Base-by-base conservation (phyloP, 2,888 invertebrate species). In the Standfussiana lucernea region DNA sequence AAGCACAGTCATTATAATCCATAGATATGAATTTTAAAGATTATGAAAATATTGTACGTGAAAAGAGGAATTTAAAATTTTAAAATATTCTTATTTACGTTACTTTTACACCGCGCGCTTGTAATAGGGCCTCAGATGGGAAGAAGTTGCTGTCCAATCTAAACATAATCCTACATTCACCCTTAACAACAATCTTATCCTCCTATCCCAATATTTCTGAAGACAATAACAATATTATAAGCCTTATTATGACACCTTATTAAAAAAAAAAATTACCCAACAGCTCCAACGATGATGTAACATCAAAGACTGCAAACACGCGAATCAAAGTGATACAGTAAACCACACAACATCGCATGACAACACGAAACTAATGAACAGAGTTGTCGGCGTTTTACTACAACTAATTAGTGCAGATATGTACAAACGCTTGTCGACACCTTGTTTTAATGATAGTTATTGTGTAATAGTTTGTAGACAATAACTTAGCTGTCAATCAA, bases 301-400 rank as follows among this genome's bases (percentile, higher is more conserved):
- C 50, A 42, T 65, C 32, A 59, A 18, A 59, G 8, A 18, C 45
- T 56, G 50, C 35, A 65, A 35, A 5, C 80, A 81, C 75, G 82
- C 81, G 32, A 77, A 50, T 47, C 8, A 56, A 62, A 72, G 5
- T 53, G 66, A 42, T 35, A 73, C 73, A 79, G 40, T 4, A 28
- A 35, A 18, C 11, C 56, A 56, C 64, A 75, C 70, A 18, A 80
- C 67, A 80, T 83, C 35, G 86, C 86, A 80, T 84, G 77, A 62
- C 80, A 67, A 75, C 66, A 77, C 24, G 45, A 72, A 73, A 74
- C 37, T 70, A 56, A 69, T 62, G 28, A 78, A 64, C 47, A 35
- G 67, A 80, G 13, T 40, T 28, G 79, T 71, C 50, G 42, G 40
- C 47, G 59, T 53, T 67, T 71, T 62, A 62, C 64, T 67, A 68